Conservation (phyloP, 1,140 invertebrate species). For the Polyergus mexicanus region DNA sequence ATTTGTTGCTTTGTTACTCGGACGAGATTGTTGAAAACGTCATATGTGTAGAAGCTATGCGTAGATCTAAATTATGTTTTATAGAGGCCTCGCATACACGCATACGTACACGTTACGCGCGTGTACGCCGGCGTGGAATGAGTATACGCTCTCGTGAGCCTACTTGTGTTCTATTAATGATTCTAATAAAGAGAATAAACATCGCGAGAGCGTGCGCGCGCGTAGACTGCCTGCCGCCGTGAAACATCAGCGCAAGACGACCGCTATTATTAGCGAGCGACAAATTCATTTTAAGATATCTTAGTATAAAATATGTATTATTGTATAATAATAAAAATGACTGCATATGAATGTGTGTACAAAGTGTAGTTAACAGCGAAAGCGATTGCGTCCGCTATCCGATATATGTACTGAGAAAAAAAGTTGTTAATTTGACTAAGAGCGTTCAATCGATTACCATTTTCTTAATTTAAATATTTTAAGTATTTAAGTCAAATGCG, state of each 20-base stretch:
- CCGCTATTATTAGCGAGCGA: not conserved
- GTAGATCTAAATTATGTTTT: not conserved
- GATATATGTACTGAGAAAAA: too few species aligned
- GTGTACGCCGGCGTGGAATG: too few species aligned
- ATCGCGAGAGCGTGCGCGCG: constrained; percentile 23
- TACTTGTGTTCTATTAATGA: constrained; percentile 42
- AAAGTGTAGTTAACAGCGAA: too few species aligned
- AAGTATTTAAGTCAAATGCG: too few species aligned
- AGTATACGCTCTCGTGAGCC: not conserved
- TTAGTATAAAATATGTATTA: too few species aligned
- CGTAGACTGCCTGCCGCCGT: constrained; percentile 81
- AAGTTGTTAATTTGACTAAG: too few species aligned
- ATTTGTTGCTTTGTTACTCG: not conserved
- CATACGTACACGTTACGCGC: not conserved
- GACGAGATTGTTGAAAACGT: not conserved
- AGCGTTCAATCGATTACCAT: too few species aligned
- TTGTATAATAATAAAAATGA: too few species aligned
- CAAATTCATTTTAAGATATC: not conserved
- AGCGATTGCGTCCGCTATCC: too few species aligned
- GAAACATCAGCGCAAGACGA: not conserved
- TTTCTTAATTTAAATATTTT: too few species aligned
- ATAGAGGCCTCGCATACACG: not conserved
- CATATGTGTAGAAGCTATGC: not conserved
- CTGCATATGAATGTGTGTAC: too few species aligned
- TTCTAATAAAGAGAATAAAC: constrained; percentile 49